Evolutionary conservation across 2,797 vertebrate genomes (phyloP).

Genomic region (Enteromius anoplus): DNA sequence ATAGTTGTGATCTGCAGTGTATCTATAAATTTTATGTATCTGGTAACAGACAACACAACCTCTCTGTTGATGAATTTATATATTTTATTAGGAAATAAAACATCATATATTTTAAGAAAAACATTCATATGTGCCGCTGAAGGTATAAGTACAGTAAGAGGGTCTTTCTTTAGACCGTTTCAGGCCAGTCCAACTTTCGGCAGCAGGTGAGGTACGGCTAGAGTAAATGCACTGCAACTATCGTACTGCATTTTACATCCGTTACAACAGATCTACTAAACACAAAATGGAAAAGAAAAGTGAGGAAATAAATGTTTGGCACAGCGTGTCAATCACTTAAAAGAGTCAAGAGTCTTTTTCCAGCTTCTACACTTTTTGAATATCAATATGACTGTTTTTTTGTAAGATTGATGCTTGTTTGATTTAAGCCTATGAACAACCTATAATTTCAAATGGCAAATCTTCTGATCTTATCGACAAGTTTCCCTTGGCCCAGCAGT

Average conservation of each 20-base stretch:
- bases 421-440: neutral
- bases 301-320: conserved; percentile 21
- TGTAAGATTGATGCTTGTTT: conserved; percentile 2
- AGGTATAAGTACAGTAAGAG: conserved; percentile 20
- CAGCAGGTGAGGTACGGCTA: conserved; percentile 22
- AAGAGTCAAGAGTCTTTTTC: neutral
- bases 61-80: conserved; percentile 2
- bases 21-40: neutral
- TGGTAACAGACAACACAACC: neutral
- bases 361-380: neutral
- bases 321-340: conserved; percentile 4
- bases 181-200: conserved; percentile 24
- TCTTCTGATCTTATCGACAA: conserved; percentile 12
- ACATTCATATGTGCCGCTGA: conserved; percentile 46
- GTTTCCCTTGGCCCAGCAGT: conserved; percentile 20
- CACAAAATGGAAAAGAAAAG: conserved; percentile 1
- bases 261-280: neutral
- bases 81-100: conserved; percentile 48
- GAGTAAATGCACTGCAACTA: conserved; percentile 9
- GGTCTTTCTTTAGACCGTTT: conserved; percentile 12
- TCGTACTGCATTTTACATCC: neutral
- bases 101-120: conserved; percentile 40
- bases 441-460: conserved; percentile 16
- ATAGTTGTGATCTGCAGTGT: no score
- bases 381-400: conserved; percentile 10